These are phyloP conservation scores for Dynastes hyllus DNA, from an alignment of 2,888 invertebrate genomes.

Conservation along the genomic window DNA sequence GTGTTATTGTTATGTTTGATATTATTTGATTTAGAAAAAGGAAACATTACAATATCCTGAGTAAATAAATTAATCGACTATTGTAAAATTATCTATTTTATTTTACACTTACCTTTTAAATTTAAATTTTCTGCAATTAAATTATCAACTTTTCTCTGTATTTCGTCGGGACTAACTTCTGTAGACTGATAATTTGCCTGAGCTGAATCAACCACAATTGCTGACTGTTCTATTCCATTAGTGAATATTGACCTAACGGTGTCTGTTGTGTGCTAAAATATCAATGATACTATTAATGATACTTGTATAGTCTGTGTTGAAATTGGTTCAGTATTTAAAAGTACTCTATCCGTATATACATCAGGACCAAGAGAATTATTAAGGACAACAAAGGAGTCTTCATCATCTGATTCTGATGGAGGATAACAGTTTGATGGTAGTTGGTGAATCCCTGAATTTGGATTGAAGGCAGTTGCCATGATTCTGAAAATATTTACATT, in stretches of 20 bases:
- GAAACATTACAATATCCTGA: no score
- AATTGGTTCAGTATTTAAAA: slow-evolving; percentile 49
- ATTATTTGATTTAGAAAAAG: no score
- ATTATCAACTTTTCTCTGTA: slow-evolving; percentile 63
- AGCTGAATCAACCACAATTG: slow-evolving; percentile 14
- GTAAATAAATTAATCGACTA: not conserved
- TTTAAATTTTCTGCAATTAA: slow-evolving; percentile 63
- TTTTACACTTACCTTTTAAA: not conserved
- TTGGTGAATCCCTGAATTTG: slow-evolving; percentile 55
- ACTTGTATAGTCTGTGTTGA: slow-evolving; percentile 44
- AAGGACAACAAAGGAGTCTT: slow-evolving; percentile 66
- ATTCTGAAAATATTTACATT: slow-evolving; percentile 28
- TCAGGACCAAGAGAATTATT: slow-evolving; percentile 51
- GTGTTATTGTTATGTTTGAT: no score
- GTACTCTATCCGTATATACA: slow-evolving; percentile 27
- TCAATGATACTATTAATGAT: slow-evolving; percentile 45
- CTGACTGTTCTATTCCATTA: slow-evolving; percentile 30
- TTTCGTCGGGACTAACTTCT: slow-evolving; percentile 60
- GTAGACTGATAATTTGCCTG: slow-evolving; percentile 22
- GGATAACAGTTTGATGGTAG: slow-evolving; percentile 57
- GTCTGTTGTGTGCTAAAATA: slow-evolving; percentile 25
- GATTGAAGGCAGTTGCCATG: slow-evolving; percentile 45
- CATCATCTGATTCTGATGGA: slow-evolving; percentile 62
- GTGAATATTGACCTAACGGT: not conserved
- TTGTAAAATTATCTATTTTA: not conserved